These are phyloP conservation scores for Neodon shergylaensis DNA, from an alignment of 2,113 vertebrate genomes.

Conservation along the genomic window DNA sequence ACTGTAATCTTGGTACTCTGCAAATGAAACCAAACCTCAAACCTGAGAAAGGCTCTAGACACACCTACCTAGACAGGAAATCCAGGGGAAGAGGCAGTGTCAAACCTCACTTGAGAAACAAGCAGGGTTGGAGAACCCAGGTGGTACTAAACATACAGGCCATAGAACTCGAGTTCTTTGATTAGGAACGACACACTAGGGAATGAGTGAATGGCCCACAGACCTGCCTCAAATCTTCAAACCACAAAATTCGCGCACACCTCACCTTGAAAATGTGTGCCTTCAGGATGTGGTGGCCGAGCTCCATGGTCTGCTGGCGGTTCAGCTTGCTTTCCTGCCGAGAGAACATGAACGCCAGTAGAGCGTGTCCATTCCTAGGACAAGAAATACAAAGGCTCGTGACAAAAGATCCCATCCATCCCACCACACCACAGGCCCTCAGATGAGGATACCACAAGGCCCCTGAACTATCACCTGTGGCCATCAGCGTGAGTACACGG, in stretches of 20 bases:
- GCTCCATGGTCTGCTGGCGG: slow-evolving; percentile 98
- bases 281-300: slow-evolving; percentile 98
- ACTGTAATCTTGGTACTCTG: neutral
- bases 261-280: slow-evolving; percentile 99
- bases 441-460: rapidly evolving
- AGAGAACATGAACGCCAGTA: slow-evolving; percentile 98
- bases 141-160: neutral
- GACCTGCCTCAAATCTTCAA: neutral
- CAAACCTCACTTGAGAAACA: neutral
- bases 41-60: neutral
- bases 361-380: slow-evolving; percentile 94
- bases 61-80: neutral
- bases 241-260: neutral
- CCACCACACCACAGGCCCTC: neutral
- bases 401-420: neutral
- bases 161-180: neutral
- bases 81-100: neutral
- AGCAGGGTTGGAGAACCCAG: neutral
- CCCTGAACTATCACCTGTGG: neutral
- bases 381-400: slow-evolving; percentile 38
- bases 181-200: slow-evolving; percentile 1
- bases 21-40: neutral
- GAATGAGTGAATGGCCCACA: neutral
- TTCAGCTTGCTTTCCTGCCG: slow-evolving; percentile 98
- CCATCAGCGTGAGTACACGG: too few species aligned